phyloP scores from a whole-genome alignment of 2,797 vertebrate species.

The Paratrypauchen microcephalus region DNA sequence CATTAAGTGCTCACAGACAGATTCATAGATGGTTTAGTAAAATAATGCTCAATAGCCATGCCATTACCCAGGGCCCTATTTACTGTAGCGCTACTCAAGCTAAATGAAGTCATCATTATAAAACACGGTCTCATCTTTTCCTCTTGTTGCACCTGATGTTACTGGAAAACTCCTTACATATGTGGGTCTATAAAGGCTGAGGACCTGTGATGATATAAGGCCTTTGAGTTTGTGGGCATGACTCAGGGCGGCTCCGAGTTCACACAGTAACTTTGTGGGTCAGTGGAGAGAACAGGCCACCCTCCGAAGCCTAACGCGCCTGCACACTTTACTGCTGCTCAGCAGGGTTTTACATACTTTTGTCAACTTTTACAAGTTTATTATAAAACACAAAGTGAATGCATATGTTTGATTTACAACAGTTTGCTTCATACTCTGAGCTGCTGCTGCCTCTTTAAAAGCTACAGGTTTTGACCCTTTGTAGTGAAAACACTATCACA shows the following conservation, averaged over 20 bases:
- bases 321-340: constrained; percentile 39
- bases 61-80: neutral
- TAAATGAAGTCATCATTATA: constrained; percentile 10
- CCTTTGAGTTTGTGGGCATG: constrained; percentile 2
- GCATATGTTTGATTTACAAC: constrained; percentile 46
- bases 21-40: neutral
- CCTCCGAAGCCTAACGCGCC: constrained; percentile 6
- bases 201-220: constrained; percentile 2
- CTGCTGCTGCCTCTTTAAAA: constrained; percentile 4
- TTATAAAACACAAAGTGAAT: constrained; percentile 43
- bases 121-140: neutral
- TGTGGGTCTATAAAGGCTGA: constrained; percentile 3
- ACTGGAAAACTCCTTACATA: neutral
- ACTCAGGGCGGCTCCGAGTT: constrained; percentile 13
- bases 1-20: neutral
- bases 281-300: constrained; percentile 14
- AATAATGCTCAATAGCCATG: neutral
- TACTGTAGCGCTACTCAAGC: neutral
- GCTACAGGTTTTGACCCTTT: constrained; percentile 26
- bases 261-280: constrained; percentile 1
- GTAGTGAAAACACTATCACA: constrained; percentile 10
- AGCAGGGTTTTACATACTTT: constrained; percentile 44
- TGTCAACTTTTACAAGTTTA: constrained; percentile 51
- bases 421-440: constrained; percentile 13
- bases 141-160: constrained; percentile 1